Percentiles rank a stretch among this genome's conserved stretches.
Evolutionary conservation across 2,888 invertebrate species (phyloP).

Genomic region (Parnassius orleans): DNA sequence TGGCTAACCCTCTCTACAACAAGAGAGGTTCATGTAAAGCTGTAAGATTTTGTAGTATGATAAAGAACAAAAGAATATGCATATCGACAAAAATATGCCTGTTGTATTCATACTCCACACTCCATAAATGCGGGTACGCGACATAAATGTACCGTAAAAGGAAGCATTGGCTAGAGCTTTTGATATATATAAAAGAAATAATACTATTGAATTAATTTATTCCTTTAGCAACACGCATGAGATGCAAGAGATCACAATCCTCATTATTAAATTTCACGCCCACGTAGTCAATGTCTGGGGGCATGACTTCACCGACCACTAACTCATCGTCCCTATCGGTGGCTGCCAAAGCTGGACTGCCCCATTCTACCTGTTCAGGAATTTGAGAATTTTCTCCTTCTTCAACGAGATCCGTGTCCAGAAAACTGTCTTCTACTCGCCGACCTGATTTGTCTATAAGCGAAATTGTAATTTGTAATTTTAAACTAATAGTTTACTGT

Average conservation of each 20-base stretch:
- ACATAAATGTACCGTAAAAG: too few relatives aligned
- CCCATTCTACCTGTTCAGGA: slow-evolving; percentile 11
- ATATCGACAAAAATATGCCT: too few relatives aligned
- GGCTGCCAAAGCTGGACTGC: slow-evolving; percentile 2
- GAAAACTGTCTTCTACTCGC: not conserved
- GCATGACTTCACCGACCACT: slow-evolving; percentile 9
- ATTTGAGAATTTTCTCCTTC: not conserved
- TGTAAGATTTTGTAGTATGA: too few relatives aligned
- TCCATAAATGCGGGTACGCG: too few relatives aligned
- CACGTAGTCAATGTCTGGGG: slow-evolving; percentile 30
- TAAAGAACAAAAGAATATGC: too few relatives aligned
- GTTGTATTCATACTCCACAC: too few relatives aligned
- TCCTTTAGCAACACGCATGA: not conserved
- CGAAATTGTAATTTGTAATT: not conserved
- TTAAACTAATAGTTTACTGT: too few relatives aligned
- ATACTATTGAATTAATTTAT: not conserved
- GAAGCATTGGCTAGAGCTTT: too few relatives aligned
- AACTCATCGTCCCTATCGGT: slow-evolving; percentile 5
- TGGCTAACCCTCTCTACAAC: too few relatives aligned
- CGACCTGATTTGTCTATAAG: not conserved
- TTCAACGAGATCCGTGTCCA: not conserved
- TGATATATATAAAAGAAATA: too few relatives aligned
- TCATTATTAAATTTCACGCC: slow-evolving; percentile 4
- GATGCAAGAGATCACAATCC: slow-evolving; percentile 18
- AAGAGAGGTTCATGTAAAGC: too few relatives aligned